These are phyloP conservation scores for Lutjanus erythropterus DNA, from an alignment of 2,113 vertebrate genomes.

Conservation along the genomic window DNA sequence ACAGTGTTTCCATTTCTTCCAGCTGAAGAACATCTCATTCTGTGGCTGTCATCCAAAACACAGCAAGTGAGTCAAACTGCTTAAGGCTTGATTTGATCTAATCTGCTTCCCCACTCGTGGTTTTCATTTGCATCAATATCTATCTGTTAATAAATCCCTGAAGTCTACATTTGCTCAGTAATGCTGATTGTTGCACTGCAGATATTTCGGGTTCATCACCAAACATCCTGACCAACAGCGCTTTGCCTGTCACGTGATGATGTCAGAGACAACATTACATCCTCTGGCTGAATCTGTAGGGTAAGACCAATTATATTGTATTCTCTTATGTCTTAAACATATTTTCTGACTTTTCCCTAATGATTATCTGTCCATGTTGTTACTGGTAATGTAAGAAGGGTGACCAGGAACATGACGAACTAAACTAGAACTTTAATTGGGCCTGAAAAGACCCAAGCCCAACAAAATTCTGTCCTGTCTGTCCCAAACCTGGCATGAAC, in stretches of 20 bases:
- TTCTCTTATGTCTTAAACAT: neutral
- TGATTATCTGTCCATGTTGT: no score
- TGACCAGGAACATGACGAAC: no score
- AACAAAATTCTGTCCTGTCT: no score
- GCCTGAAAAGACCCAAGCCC: no score
- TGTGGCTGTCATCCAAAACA: slow-evolving; percentile 95
- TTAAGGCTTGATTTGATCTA: no score
- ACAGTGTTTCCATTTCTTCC: slow-evolving; percentile 95
- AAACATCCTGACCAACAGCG: slow-evolving; percentile 94
- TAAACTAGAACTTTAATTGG: no score
- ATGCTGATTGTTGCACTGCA: slow-evolving; percentile 66
- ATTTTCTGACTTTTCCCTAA: neutral
- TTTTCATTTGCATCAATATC: neutral
- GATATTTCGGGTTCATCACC: slow-evolving; percentile 97
- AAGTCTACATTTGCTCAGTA: neutral
- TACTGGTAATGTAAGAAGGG: no score
- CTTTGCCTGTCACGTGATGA: slow-evolving; percentile 97
- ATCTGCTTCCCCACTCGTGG: no score
- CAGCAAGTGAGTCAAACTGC: slow-evolving; percentile 87
- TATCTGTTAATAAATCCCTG: neutral
- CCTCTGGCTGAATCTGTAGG: slow-evolving; percentile 92
- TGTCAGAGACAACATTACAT: slow-evolving; percentile 91
- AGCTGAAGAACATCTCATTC: slow-evolving; percentile 98
- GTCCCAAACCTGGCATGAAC: no score
- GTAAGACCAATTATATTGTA: slow-evolving; percentile 76